phyloP scores from a whole-genome alignment of 2,797 vertebrate genomes.

The Iguana delicatissima region DNA sequence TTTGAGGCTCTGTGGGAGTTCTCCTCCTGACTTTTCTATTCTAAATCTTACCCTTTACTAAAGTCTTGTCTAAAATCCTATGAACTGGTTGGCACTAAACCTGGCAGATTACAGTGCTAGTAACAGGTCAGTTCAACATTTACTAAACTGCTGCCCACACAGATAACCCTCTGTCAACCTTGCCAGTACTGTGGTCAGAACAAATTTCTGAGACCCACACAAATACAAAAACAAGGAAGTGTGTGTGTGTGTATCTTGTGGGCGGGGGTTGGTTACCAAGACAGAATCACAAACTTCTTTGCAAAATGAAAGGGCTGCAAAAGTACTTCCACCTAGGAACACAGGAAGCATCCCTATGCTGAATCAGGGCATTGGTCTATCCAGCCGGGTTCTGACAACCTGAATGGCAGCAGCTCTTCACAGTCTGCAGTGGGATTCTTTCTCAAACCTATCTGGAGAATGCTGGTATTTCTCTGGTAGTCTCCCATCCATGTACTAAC shows the following conservation, averaged over 20 bases:
- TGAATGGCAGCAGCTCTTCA: too few relatives aligned
- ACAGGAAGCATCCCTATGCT: too few relatives aligned
- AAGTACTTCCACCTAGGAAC: not conserved
- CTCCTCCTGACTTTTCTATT: not conserved
- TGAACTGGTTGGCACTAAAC: conserved; percentile 15
- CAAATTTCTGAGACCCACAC: not conserved
- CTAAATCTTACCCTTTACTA: not conserved
- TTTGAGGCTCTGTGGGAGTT: not conserved
- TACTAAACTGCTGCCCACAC: not conserved
- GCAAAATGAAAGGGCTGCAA: not conserved
- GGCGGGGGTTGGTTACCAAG: not conserved
- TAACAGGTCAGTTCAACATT: conserved; percentile 1
- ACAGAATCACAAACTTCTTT: not conserved
- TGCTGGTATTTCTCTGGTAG: too few relatives aligned
- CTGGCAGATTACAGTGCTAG: conserved; percentile 4
- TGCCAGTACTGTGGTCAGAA: not conserved
- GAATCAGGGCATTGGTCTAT: too few relatives aligned
- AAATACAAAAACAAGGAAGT: not conserved
- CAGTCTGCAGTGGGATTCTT: too few relatives aligned
- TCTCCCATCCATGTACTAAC: too few relatives aligned
- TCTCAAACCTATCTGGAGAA: too few relatives aligned
- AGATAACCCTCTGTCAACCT: not conserved
- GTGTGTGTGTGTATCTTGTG: not conserved
- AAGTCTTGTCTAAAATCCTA: conserved; percentile 21
- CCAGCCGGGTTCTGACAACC: too few relatives aligned